Conservation (phyloP, 2,888 invertebrate species). For the Zaprionus lineosus region DNA sequence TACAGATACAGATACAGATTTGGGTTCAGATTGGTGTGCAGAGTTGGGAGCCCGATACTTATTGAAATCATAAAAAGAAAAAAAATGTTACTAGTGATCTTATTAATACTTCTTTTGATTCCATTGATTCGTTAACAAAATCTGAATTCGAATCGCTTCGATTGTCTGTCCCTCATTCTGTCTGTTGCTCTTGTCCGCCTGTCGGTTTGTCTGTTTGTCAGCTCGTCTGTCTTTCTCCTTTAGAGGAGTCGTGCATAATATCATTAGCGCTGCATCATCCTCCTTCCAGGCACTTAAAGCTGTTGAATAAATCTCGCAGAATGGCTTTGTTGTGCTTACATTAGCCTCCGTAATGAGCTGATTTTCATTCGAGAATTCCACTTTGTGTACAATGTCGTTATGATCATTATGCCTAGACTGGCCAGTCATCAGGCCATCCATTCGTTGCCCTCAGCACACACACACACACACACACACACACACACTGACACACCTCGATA, state of each 20-base stretch:
- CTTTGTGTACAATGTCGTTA: conserved; percentile 56
- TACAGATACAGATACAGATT: conserved; percentile 11
- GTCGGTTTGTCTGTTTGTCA: neutral
- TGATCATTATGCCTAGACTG: conserved; percentile 48
- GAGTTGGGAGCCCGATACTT: too few relatives aligned
- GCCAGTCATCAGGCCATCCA: conserved; percentile 46
- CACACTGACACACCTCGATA: neutral
- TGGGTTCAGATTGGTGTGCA: too few relatives aligned
- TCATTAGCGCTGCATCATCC: conserved; percentile 78
- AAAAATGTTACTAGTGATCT: conserved; percentile 61
- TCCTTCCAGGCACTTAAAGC: conserved; percentile 51
- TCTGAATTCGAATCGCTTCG: neutral
- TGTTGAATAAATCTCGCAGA: conserved; percentile 71
- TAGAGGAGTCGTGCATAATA: conserved; percentile 62
- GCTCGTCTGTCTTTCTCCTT: conserved; percentile 23
- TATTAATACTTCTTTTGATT: conserved; percentile 68
- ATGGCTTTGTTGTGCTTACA: conserved; percentile 79
- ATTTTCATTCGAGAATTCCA: conserved; percentile 73
- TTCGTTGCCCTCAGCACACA: neutral
- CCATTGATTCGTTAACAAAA: conserved; percentile 56
- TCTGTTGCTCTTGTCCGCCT: neutral
- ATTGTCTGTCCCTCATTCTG: conserved; percentile 11
- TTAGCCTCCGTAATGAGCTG: conserved; percentile 80
- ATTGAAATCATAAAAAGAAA: too few relatives aligned
- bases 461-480: neutral